Evolutionary conservation across 2,113 vertebrate species (phyloP).

Genomic region (Peromyscus maniculatus): DNA sequence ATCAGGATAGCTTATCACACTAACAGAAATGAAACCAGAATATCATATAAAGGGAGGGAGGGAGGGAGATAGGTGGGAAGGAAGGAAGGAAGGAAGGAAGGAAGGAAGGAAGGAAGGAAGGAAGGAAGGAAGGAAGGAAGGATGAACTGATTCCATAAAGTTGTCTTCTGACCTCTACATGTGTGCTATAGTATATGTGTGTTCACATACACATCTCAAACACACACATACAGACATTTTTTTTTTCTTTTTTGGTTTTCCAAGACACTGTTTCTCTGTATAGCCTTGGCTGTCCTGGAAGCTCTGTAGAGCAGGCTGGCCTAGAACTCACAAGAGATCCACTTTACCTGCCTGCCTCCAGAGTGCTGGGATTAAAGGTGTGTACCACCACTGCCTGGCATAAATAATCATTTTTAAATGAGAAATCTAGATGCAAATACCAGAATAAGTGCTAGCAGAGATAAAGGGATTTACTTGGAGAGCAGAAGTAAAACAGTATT

Average conservation of each 20-base stretch:
- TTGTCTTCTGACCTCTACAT: background rate
- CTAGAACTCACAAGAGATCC: background rate
- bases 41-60: no score
- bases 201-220: background rate
- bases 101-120: no score
- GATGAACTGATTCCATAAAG: background rate
- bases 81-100: no score
- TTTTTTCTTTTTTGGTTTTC: background rate
- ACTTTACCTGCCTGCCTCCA: background rate
- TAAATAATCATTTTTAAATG: background rate
- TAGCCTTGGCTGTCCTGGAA: background rate
- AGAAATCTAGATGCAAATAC: background rate
- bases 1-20: background rate
- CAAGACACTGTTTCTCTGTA: background rate
- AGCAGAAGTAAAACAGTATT: background rate
- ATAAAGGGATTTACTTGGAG: background rate
- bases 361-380: background rate
- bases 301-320: background rate
- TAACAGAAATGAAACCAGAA: background rate
- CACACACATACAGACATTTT: background rate
- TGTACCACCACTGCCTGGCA: background rate
- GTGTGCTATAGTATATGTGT: background rate
- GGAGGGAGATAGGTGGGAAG: no score
- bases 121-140: no score
- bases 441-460: background rate